Conservation (phyloP, 2,797 vertebrate species). For the Smutsia temminckii region DNA sequence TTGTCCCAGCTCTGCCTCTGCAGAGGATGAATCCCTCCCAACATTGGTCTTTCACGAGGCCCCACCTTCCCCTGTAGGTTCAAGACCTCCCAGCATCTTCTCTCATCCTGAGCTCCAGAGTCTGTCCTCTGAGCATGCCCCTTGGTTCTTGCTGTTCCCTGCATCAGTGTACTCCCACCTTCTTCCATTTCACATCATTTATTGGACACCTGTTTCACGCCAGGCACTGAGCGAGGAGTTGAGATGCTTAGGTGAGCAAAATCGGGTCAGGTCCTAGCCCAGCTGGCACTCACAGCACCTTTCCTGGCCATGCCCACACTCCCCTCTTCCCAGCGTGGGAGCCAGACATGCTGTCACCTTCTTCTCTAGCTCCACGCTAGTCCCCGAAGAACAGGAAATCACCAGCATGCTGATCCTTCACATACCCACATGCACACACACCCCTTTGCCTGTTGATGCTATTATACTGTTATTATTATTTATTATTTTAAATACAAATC, state of each 20-base stretch:
- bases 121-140: not conserved
- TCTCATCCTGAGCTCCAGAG: not conserved
- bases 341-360: not conserved
- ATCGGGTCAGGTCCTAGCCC: not conserved
- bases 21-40: not conserved
- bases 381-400: not conserved
- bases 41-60: not conserved
- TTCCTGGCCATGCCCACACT: not conserved
- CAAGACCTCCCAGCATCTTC: not conserved
- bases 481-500: not conserved
- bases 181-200: not conserved
- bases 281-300: not conserved
- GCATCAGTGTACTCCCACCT: too few species aligned
- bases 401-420: too few species aligned
- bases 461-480: not conserved
- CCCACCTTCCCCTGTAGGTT: not conserved
- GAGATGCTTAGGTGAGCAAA: not conserved
- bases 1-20: not conserved
- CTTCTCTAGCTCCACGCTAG: not conserved
- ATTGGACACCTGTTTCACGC: not conserved
- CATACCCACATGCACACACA: rapidly evolving
- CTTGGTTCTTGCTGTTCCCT: not conserved
- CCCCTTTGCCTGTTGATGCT: too few species aligned
- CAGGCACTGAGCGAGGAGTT: not conserved
- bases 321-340: not conserved